Evolutionary conservation across 1,140 invertebrate genomes (phyloP).

Genomic region (Pseudomyrmex flavicornis): DNA sequence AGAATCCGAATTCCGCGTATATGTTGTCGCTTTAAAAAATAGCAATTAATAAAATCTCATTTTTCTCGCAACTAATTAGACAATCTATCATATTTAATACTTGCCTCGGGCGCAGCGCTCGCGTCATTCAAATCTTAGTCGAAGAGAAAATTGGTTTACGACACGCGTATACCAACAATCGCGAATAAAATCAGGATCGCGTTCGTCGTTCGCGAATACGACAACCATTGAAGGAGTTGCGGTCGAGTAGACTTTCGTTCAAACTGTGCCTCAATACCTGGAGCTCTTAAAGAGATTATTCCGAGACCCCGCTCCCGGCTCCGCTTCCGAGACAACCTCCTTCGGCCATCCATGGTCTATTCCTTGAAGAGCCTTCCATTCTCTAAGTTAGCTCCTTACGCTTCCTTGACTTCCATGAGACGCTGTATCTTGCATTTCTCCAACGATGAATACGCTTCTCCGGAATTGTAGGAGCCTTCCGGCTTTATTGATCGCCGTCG

Average conservation of each 20-base stretch:
- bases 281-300: conserved; percentile 75
- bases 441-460: conserved; percentile 64
- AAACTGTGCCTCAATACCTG: conserved; percentile 55
- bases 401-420: conserved; percentile 70
- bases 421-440: conserved; percentile 67
- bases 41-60: conserved; percentile 38
- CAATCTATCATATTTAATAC: conserved; percentile 48
- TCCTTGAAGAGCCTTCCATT: conserved; percentile 68
- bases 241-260: conserved; percentile 63
- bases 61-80: conserved; percentile 46
- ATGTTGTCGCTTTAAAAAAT: conserved; percentile 4
- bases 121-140: background rate
- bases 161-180: conserved; percentile 1
- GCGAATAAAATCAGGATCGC: background rate
- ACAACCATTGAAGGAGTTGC: conserved; percentile 47
- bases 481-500: conserved; percentile 48
- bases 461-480: conserved; percentile 18
- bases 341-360: conserved; percentile 59
- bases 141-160: conserved; percentile 13
- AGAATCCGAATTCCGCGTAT: conserved; percentile 20
- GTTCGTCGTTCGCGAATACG: conserved; percentile 41
- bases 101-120: background rate
- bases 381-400: conserved; percentile 64
- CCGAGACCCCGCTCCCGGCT: conserved; percentile 59
- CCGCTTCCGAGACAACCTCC: too few species aligned